Evolutionary conservation across 2,888 invertebrate species (phyloP).

Genomic region (Eurytoma adleriae): DNA sequence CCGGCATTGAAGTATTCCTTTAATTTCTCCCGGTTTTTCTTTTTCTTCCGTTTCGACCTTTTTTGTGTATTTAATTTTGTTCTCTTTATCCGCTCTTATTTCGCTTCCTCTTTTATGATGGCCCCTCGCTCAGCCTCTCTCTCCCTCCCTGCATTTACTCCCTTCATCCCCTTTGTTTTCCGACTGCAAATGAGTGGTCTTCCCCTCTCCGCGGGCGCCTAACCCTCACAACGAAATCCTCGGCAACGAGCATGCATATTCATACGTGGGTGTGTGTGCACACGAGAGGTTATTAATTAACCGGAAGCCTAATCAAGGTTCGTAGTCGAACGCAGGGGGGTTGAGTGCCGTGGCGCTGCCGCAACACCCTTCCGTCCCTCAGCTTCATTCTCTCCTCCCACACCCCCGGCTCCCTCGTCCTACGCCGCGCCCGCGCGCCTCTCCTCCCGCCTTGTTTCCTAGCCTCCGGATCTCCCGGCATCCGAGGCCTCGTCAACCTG

Average conservation of each 20-base stretch:
- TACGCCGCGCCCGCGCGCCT: background rate
- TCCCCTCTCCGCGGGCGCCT: constrained; percentile 58
- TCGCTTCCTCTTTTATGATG: constrained; percentile 40
- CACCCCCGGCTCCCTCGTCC: background rate
- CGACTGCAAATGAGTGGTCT: constrained; percentile 74
- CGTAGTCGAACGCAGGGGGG: constrained; percentile 65
- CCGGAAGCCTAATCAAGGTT: constrained; percentile 79
- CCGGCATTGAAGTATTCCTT: background rate
- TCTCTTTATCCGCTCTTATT: constrained; percentile 40
- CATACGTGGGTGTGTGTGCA: constrained; percentile 73
- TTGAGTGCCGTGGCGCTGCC: constrained; percentile 44
- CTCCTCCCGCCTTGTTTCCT: constrained; percentile 14
- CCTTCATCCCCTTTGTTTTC: constrained; percentile 71
- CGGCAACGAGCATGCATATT: constrained; percentile 74
- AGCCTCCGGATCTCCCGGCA: constrained; percentile 27
- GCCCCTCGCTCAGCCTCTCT: constrained; percentile 18
- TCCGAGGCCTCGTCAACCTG: constrained; percentile 14
- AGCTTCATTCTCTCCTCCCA: constrained; percentile 15
- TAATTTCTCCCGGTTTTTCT: constrained; percentile 23
- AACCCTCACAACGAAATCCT: constrained; percentile 70
- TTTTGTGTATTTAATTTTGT: constrained; percentile 50
- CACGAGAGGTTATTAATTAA: constrained; percentile 79
- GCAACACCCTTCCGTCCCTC: constrained; percentile 53
- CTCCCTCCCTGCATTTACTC: constrained; percentile 39
- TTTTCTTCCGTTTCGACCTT: constrained; percentile 38